Base-by-base conservation (phyloP, 2,113 vertebrate species). In the Rallus limicola region DNA sequence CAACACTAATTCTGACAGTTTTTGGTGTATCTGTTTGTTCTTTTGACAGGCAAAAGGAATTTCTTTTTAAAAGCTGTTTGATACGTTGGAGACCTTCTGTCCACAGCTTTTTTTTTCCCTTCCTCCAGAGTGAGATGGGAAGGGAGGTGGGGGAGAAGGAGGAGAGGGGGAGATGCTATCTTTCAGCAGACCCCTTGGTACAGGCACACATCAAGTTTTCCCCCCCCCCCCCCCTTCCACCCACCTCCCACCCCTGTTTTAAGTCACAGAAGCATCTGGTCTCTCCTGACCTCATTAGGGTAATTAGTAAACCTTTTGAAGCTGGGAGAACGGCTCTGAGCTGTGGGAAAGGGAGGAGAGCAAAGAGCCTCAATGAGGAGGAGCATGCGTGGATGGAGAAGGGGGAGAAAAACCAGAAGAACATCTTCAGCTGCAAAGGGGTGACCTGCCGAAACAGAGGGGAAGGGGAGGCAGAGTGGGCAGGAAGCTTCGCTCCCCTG, bases 261-360 rank as follows among this genome's bases (percentile, higher is more conserved):
- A 88, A 97, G 95, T 95, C 94, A 93, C 86, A 93, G 95, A 92
- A 93, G 64, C 25, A 6, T 95, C 50, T 89, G 93, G 97, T 98
- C 98, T 98, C 97, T 97, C 91, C 97, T 98, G 98, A 98, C 97
- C 97, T 98, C 98, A 98, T 98, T 98, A 98, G 96, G 94, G 97
- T 98, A 98, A 98, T 98, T 97, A 98, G 93, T 46, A 91, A 94
- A 97, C 94, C 97, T 97, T 98, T 97, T 98, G 98, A 98, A 98
- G 97, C 96, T 96, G 23, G 82, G 82, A 96, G 94, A 96, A 95
- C 29, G 28, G 91, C 95, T 97, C 71, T 63, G 94, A 97, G 97
- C 97, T 53, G 80, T 83, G 95, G 95, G 93, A 92, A 96, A 77
- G 88, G 5, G 89, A 79, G n/a, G 40, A 70, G 95, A 97, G 95